phyloP scores from a whole-genome alignment of 1,140 invertebrate genomes.

The Drosophila willistoni region DNA sequence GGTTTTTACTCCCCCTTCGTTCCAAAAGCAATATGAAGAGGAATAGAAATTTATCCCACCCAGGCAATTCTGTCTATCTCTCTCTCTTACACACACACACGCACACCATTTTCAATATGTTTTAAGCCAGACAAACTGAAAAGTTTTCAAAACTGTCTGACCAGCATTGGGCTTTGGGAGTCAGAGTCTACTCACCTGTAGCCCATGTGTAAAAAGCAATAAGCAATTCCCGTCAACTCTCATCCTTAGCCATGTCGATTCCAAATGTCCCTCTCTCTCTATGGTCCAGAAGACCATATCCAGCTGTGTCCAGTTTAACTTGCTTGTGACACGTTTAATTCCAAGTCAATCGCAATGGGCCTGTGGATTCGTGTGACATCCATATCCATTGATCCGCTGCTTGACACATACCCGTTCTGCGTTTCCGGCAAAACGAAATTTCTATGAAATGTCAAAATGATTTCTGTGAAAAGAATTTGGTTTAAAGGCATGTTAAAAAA shows the following conservation, averaged over 20 bases:
- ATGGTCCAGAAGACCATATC: not conserved
- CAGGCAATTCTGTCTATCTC: not conserved
- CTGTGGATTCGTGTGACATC: constrained; percentile 7
- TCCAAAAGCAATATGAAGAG: no score
- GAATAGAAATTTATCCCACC: no score
- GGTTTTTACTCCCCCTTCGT: not conserved
- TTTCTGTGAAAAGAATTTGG: constrained; percentile 60
- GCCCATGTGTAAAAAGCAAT: constrained; percentile 29
- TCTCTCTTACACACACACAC: not conserved
- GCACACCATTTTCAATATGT: constrained; percentile 24
- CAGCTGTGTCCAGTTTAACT: constrained; percentile 16
- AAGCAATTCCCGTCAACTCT: constrained; percentile 19
- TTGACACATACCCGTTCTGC: constrained; percentile 9
- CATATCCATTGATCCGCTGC: constrained; percentile 11
- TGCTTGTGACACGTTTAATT: constrained; percentile 15
- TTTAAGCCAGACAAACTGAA: constrained; percentile 32
- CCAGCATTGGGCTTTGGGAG: constrained; percentile 1
- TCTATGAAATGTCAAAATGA: constrained; percentile 41
- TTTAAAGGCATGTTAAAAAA: constrained; percentile 58
- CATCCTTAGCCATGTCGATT: not conserved
- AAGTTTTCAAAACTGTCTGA: constrained; percentile 48
- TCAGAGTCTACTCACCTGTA: constrained; percentile 34
- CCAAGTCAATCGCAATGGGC: constrained; percentile 21
- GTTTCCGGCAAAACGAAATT: not conserved
- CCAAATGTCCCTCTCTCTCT: not conserved